phyloP scores from a whole-genome alignment of 2,888 invertebrate species.

The Sisyra nigra region DNA sequence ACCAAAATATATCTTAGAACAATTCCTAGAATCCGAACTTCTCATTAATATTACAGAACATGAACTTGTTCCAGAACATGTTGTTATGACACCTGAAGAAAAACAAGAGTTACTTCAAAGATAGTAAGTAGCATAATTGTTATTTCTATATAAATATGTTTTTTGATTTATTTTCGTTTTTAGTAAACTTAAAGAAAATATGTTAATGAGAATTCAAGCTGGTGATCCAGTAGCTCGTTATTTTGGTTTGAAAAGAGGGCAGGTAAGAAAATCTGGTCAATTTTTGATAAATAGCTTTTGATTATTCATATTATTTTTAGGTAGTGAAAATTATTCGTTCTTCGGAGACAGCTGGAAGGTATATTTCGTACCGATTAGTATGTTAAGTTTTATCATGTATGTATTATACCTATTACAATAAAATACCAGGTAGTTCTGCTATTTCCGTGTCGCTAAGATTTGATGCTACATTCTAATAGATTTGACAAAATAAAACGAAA shows the following conservation, averaged over 20 bases:
- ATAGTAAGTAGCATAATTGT: slow-evolving; percentile 62
- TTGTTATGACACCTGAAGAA: slow-evolving; percentile 95
- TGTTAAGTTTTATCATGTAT: slow-evolving; percentile 36
- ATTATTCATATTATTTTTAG: slow-evolving; percentile 29
- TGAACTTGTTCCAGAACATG: slow-evolving; percentile 96
- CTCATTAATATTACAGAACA: slow-evolving; percentile 97
- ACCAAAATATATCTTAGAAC: slow-evolving; percentile 96
- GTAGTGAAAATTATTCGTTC: slow-evolving; percentile 96
- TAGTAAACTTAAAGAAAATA: slow-evolving; percentile 94
- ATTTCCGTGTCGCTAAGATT: too few relatives aligned
- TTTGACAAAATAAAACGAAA: too few relatives aligned
- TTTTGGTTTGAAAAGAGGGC: slow-evolving; percentile 95
- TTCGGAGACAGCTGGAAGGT: slow-evolving; percentile 95
- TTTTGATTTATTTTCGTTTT: slow-evolving; percentile 8
- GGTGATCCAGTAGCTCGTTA: slow-evolving; percentile 98
- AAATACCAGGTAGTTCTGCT: not conserved
- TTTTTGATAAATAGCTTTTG: not conserved
- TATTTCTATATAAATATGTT: not conserved
- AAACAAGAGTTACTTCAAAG: slow-evolving; percentile 88
- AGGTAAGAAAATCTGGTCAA: slow-evolving; percentile 36
- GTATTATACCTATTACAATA: not conserved
- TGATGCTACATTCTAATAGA: too few relatives aligned
- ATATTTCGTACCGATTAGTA: slow-evolving; percentile 93
- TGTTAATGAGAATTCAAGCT: slow-evolving; percentile 96
- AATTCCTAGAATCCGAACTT: slow-evolving; percentile 86